Evolutionary conservation across 2,888 invertebrate genomes (phyloP), one percentile per base, ranked within the genome.

Genomic region (Hofmannophila pseudospretella): DNA sequence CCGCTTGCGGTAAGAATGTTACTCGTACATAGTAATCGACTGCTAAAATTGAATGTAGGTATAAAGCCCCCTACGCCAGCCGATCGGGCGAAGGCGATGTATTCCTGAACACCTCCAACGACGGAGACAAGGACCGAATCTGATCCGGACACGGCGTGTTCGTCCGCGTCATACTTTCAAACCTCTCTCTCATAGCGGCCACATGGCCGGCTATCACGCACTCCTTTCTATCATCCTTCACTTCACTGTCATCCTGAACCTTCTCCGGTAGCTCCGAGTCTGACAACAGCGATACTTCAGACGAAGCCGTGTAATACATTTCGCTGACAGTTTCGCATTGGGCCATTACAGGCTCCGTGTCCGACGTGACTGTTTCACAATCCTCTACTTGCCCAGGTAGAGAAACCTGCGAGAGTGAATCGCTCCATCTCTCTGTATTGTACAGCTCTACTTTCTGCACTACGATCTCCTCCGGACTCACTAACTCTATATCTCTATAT

Each of bases 131-230:
- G 0, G 77, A 71, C 1, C 82, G 51, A 39, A 54, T 38, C 2
- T 71, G 46, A 36, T 82, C 85, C 0, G 80, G 73, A 29, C 80
- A 75, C 1, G 85, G 85, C 41, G 85, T 81, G 58, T 73, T 77
- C 7, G 79, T 64, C 2, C 86, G 68, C 32, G 86, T 87, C 79
- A 87, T 79, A 35, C 77, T 87, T 51, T 88, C 88, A 58, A 87
- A 88, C 7, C 82, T 56, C 47, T 87, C 86, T 8, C 87, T 51
- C 87, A 88, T 87, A 9, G 88, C 88, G 5, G 88, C 88, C 57
- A 88, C 88, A 58, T 87, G 88, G 0, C 88, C 88, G 0, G 86
- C 76, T 36, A 78, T 67, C 42, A 79, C 79, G 30, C 71, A 63
- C 44, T 70, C 69, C 41, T 68, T 69, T 23, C 60, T 60, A 4